Evolutionary conservation across 2,113 vertebrate genomes (phyloP).

Genomic region (Mobula hypostoma): DNA sequence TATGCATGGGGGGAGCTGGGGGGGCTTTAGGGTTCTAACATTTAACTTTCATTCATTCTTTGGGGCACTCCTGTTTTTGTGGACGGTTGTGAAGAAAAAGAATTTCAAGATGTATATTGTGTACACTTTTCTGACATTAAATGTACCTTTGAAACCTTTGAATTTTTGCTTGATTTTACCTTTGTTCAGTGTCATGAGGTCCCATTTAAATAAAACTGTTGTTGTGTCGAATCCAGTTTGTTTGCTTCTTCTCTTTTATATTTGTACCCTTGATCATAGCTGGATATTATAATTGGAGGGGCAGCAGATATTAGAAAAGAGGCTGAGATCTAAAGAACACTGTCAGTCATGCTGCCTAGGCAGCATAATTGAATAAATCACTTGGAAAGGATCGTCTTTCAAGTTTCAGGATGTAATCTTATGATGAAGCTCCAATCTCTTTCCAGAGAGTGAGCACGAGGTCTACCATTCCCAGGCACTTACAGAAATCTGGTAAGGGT

Average conservation of each 20-base stretch:
- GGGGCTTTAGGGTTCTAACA: too few species aligned
- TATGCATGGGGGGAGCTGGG: too few species aligned
- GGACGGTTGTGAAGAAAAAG: too few species aligned
- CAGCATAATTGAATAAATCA: not conserved
- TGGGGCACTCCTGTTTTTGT: too few species aligned
- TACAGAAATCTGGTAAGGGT: not conserved
- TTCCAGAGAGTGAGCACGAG: not conserved
- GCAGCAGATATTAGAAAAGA: not conserved
- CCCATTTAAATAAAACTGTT: too few species aligned
- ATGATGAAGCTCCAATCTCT: not conserved
- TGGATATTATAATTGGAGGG: not conserved
- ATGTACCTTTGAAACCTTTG: too few species aligned
- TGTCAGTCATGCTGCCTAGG: not conserved
- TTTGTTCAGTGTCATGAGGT: too few species aligned
- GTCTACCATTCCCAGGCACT: not conserved
- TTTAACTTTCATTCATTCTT: too few species aligned
- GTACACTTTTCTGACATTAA: too few species aligned
- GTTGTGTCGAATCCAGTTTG: not conserved
- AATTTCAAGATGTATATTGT: too few species aligned
- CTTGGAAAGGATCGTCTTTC: not conserved
- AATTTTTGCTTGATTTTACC: too few species aligned
- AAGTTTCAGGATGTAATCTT: conserved; percentile 8
- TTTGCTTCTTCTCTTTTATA: not conserved
- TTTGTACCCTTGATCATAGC: not conserved
- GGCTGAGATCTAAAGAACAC: too few species aligned